Conservation (phyloP, 2,888 invertebrate genomes). For the Rotaria sp. region DNA sequence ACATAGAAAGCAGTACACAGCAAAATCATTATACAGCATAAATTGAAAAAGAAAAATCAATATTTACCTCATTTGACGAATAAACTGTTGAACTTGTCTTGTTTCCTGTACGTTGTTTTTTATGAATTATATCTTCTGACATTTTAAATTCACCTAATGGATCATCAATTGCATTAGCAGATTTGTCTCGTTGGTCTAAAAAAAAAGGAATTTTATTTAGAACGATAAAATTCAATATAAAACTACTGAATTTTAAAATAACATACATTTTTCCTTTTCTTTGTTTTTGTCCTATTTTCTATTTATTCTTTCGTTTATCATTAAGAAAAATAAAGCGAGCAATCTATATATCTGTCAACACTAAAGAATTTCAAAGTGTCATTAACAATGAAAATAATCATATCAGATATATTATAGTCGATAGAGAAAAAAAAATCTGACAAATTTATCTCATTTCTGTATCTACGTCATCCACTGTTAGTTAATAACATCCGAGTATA, state of each 20-base stretch:
- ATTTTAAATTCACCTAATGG: not conserved
- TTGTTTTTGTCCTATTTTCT: not conserved
- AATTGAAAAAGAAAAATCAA: not conserved
- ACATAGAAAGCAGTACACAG: not conserved
- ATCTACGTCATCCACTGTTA: no score
- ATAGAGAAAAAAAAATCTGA: not conserved
- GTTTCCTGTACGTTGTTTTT: not conserved
- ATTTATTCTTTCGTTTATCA: not conserved
- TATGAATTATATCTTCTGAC: not conserved
- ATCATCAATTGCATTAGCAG: not conserved
- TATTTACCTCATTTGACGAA: conserved; percentile 1
- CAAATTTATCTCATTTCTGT: not conserved
- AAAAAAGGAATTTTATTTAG: not conserved
- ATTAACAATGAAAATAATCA: not conserved
- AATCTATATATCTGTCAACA: not conserved
- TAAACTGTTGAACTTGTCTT: not conserved
- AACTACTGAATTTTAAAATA: not conserved
- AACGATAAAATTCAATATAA: not conserved
- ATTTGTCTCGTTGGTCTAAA: not conserved
- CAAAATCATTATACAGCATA: not conserved
- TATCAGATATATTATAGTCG: not conserved
- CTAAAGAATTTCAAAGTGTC: not conserved
- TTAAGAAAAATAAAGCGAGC: not conserved
- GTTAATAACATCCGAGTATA: not conserved
- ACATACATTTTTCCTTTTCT: no score